These are phyloP conservation scores for Emberiza fucata DNA, from an alignment of 2,113 vertebrate genomes.

Conservation along the genomic window DNA sequence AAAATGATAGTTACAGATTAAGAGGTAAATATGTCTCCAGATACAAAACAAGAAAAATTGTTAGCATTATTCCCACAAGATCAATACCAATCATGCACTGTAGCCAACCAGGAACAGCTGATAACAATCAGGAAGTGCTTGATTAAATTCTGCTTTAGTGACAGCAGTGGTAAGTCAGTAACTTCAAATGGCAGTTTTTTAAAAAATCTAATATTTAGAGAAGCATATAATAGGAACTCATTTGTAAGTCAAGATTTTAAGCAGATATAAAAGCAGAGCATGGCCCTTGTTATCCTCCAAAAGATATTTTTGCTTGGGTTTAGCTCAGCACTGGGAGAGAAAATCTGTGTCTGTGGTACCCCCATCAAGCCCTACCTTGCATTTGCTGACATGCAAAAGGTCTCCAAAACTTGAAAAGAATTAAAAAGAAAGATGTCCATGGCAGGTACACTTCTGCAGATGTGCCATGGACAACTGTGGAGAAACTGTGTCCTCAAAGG, in stretches of 20 bases:
- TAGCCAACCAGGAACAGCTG: constrained; percentile 46
- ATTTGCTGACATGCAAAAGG: neutral
- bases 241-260: constrained; percentile 24
- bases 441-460: neutral
- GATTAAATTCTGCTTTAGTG: constrained; percentile 59
- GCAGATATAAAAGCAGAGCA: neutral
- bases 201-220: constrained; percentile 7
- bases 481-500: accelerated
- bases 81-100: constrained; percentile 64
- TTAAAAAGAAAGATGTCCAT: neutral
- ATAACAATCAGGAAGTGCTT: constrained; percentile 46
- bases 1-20: constrained; percentile 41
- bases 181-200: neutral
- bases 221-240: neutral
- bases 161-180: constrained; percentile 46
- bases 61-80: constrained; percentile 53
- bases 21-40: constrained; percentile 42
- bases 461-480: neutral
- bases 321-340: neutral
- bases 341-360: neutral
- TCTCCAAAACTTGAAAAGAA: neutral
- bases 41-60: constrained; percentile 36
- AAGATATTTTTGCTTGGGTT: neutral
- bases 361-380: neutral
- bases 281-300: neutral